A percentile compares a stretch with the other conserved stretches of the same genome.
phyloP scores from a whole-genome alignment of 2,113 vertebrate genomes.

The Holacanthus passer region DNA sequence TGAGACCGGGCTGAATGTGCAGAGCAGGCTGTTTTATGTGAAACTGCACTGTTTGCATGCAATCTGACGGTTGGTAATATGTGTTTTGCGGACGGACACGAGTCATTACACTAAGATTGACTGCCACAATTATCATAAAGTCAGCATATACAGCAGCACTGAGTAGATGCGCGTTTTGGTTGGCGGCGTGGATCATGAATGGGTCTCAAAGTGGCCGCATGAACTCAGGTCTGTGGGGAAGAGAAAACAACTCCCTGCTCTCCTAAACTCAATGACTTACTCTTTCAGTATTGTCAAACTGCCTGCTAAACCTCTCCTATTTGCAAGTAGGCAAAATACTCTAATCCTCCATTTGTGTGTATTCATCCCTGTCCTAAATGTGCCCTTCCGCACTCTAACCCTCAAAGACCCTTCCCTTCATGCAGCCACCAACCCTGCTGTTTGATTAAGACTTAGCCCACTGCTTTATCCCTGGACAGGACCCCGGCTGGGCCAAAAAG shows the following conservation, averaged over 20 bases:
- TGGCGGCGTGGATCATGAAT: slow-evolving; percentile 14
- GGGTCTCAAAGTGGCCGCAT: slow-evolving; percentile 5
- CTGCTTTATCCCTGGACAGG: slow-evolving; percentile 89
- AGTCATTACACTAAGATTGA: slow-evolving; percentile 55
- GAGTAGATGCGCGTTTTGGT: slow-evolving; percentile 23
- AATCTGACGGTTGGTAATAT: slow-evolving; percentile 35
- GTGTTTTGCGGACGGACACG: slow-evolving; percentile 29
- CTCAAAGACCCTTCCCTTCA: slow-evolving; percentile 78
- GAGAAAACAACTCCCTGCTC: slow-evolving; percentile 49
- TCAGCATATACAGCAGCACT: not conserved
- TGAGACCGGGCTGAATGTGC: slow-evolving; percentile 23
- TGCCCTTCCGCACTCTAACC: slow-evolving; percentile 77
- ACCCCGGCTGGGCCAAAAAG: slow-evolving; percentile 90
- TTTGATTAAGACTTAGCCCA: slow-evolving; percentile 93
- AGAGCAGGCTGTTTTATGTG: slow-evolving; percentile 39
- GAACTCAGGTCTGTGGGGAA: slow-evolving; percentile 35
- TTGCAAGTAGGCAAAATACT: slow-evolving; percentile 78
- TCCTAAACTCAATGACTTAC: slow-evolving; percentile 52
- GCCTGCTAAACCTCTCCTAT: slow-evolving; percentile 71
- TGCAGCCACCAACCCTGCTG: slow-evolving; percentile 78
- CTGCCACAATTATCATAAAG: slow-evolving; percentile 50
- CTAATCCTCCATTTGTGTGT: slow-evolving; percentile 82
- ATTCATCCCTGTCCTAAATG: slow-evolving; percentile 79
- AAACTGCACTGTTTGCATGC: slow-evolving; percentile 56
- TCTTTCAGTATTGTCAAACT: slow-evolving; percentile 45